phyloP scores from a whole-genome alignment of 2,113 vertebrate genomes.

The Sylvilagus bachmani region DNA sequence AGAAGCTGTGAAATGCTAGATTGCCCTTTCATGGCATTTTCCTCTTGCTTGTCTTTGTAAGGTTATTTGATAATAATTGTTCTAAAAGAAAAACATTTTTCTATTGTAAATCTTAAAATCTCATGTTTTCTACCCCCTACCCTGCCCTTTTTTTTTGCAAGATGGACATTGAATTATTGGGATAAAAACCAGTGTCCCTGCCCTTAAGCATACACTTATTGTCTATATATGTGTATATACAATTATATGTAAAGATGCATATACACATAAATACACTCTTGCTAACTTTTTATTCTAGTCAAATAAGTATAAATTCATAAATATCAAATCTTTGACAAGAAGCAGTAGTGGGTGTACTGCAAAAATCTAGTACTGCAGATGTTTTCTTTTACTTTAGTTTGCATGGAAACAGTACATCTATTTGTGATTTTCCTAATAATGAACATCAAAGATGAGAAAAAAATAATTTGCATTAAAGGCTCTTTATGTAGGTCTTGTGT shows the following conservation, averaged over 20 bases:
- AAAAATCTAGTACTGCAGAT: background rate
- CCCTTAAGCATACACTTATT: constrained; percentile 81
- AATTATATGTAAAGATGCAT: background rate
- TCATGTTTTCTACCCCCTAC: constrained; percentile 70
- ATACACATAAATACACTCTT: background rate
- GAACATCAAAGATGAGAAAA: constrained; percentile 55
- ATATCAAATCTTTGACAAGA: constrained; percentile 59
- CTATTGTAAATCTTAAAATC: constrained; percentile 83
- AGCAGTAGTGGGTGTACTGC: background rate
- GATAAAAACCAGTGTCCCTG: constrained; percentile 81
- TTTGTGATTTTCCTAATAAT: constrained; percentile 65
- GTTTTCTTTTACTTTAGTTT: constrained; percentile 67
- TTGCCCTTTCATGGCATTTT: constrained; percentile 86
- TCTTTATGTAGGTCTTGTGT: constrained; percentile 42
- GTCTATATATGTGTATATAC: constrained; percentile 69
- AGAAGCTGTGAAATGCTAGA: constrained; percentile 89
- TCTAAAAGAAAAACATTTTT: constrained; percentile 86
- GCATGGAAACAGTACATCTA: constrained; percentile 24
- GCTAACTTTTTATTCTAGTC: constrained; percentile 82
- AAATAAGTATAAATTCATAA: constrained; percentile 52
- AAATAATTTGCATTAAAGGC: constrained; percentile 53
- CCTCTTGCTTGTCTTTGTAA: constrained; percentile 80
- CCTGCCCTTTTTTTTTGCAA: constrained; percentile 52
- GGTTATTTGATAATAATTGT: constrained; percentile 87
- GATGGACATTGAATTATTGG: constrained; percentile 84